Base-by-base conservation (phyloP, 2,797 vertebrate genomes). In the Eidolon dupreanum region DNA sequence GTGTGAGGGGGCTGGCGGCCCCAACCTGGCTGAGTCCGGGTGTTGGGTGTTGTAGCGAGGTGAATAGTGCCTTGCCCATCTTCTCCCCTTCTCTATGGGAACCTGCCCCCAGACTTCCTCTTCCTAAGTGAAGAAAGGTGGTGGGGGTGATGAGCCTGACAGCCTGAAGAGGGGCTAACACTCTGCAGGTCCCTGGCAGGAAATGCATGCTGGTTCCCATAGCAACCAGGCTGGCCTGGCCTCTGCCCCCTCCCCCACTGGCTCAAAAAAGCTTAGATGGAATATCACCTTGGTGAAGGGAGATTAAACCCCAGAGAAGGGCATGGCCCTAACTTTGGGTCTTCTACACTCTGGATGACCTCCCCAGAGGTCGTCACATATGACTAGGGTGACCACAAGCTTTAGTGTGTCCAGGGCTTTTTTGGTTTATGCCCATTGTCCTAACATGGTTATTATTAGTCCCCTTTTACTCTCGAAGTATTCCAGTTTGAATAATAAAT, bases 71-170 rank as follows among this genome's bases (percentile, higher is more conserved):
- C 91, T 86, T 85, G 26, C 86, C 49, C 0, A 0, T 71, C 43
- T 87, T 81, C 70, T 83, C 71, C 20, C 63, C 85, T 81, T 79
- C 71, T 92, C 73, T 75, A 9, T 92, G 93, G 94, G 93, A 96
- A 95, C 93, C 90, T 95, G 88, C 83, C 81, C 86, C 12, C 36
- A 95, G 96, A 97, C 95, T 94, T 97, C 96, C 96, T 97, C 57
- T 97, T 95, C 92, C 95, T 84, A 93, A 96, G 73, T 92, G 94
- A 84, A 88, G 93, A 92, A 65, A 81, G 86, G 51, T 57, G 86
- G 90, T 94, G 96, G 96, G 95, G 94, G 92, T 96, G 97, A 98
- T 95, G 96, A 97, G 96, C 97, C 95, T 97, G 97, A 98, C 96
- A 94, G 96, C 90, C 95, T 93, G 86, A 89, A 97, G 96, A 97